Base-by-base conservation (phyloP, 2,113 vertebrate genomes). In the Rhinichthys klamathensis region DNA sequence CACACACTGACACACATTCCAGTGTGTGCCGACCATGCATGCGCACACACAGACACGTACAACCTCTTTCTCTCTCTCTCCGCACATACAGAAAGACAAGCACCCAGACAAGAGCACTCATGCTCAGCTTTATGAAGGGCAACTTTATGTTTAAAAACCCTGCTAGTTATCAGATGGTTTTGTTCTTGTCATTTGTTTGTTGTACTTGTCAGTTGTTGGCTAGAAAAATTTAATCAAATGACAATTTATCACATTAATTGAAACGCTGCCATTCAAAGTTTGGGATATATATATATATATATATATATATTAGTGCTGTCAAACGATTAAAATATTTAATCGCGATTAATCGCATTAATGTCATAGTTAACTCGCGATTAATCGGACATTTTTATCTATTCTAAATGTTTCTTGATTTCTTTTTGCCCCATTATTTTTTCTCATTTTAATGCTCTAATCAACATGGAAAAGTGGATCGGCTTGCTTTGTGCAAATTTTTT, bases 1-100 rank as follows among this genome's bases (percentile, higher is more conserved):
- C 30, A 69, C 80, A 35, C 27, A 38, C 54, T 10, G 84, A 58
- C 70, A 83, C 70, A 63, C 85, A 80, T 84, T 80, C 35, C 25
- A 51, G 21, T 10, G 8, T 75, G 65, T 0, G 21, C 35, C 38
- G 35, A 70, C 18, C 67, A 41, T 70, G 67, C 10, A 3, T 5
- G 21, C 35, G 2, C 67, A n/a, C 35, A 70, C 35, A 38, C 18
- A 38, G 8, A 38, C 67, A 70, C 35, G 2, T n/a, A 21, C 21
- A 70, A 23, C 18, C 67, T 1, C 35, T 70, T 51, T 49, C 25
- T 32, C 16, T 30, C n/a, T 27, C 44, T 10, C 74, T 32, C n/a
- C 49, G 10, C 6, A 2, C 44, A 32, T 49, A 76, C 8, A 15
- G 70, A 13, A 73, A 73, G 73, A 54, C 15, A 30, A 75, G 46